Base-by-base conservation (phyloP, 2,888 invertebrate species). In the Pachycephus smyrnensis region DNA sequence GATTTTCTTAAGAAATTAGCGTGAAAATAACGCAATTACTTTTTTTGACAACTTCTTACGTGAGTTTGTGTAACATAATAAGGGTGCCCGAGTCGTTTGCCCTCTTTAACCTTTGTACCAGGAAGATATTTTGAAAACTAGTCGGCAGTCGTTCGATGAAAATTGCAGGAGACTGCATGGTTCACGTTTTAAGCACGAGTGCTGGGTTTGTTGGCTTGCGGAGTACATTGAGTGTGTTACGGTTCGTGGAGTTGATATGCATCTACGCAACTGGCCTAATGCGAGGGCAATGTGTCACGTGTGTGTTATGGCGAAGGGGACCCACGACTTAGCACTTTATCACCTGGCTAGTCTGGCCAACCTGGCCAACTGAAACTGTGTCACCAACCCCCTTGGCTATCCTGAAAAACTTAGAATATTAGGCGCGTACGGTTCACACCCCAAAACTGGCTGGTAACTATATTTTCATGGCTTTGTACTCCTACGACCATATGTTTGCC, bases 171-270 rank as follows among this genome's bases (percentile, higher is more conserved):
- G 55, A 55, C 55, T 55, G 55, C 55, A 1, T 55, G 23, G 55
- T 23, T 55, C 55, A 15, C 23, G 23, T 55, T 55, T 55, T 1
- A 23, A 55, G 9, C 23, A 55, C 55, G 23, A 55, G 9, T 23
- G 23, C 23, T 23, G 55, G 55, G 55, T 9, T 23, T 55, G 23
- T 9, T 23, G 23, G 55, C 55, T 55, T 23, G 23, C 55, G 23
- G 32, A 31, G 32, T 23, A 71, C 71, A 31, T 71, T 23, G 71
- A 31, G 71, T 71, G 71, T 71, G 71, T 71, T 86, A 89, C 86
- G 88, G 85, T 88, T 84, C 83, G 87, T 80, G 75, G 84, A 85
- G 73, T 83, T 84, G 88, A 88, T 88, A 88, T 82, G 83, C 84
- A 89, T 89, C 87, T 86, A 87, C 84, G 86, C 84, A 83, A 87